phyloP scores from a whole-genome alignment of 2,113 vertebrate genomes.

The Drymodes brunneopygia region DNA sequence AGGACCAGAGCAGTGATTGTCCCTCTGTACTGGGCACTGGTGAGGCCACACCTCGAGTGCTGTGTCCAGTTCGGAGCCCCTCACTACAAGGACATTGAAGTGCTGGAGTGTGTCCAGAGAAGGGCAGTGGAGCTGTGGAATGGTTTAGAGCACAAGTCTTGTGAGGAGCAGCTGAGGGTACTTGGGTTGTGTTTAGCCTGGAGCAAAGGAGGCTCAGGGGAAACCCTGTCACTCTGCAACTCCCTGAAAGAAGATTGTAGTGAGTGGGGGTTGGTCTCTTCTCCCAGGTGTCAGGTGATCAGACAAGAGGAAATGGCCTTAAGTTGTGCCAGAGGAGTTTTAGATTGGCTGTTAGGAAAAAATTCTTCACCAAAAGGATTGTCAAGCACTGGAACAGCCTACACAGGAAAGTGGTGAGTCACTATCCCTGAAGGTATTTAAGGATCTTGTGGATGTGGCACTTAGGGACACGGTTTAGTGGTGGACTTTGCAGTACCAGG shows the following conservation, averaged over 20 bases:
- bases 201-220: neutral
- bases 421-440: neutral
- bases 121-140: neutral
- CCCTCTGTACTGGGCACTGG: fast-evolving
- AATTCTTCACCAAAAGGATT: neutral
- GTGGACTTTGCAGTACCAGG: neutral
- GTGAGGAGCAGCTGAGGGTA: neutral
- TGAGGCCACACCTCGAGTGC: fast-evolving
- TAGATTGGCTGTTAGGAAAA: neutral
- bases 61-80: neutral
- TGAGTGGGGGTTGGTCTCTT: neutral
- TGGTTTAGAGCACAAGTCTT: neutral
- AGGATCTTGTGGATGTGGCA: neutral
- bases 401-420: neutral
- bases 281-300: neutral
- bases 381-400: neutral
- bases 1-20: neutral
- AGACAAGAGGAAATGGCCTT: neutral
- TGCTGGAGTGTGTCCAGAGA: neutral
- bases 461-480: neutral
- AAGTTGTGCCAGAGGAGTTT: neutral
- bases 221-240: neutral
- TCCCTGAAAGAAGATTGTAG: neutral
- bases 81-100: neutral
- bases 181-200: neutral